Evolutionary conservation across 2,888 invertebrate species (phyloP), one percentile per base, ranked within the genome.

Genomic region (Lepidochrysops patricia): DNA sequence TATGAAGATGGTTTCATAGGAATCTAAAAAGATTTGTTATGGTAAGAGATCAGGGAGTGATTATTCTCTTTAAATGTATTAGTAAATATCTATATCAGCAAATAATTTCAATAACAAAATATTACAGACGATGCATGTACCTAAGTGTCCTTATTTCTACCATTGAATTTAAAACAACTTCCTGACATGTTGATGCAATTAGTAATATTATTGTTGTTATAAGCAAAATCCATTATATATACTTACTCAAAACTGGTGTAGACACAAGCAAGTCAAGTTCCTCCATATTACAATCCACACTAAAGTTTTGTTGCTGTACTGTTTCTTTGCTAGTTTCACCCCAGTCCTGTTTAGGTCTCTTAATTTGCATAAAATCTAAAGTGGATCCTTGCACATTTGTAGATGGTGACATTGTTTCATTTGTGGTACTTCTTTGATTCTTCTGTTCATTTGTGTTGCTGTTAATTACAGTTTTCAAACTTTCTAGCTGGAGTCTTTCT

Each of bases 401-500:
- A 9, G 68, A 69, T 4, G 67, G 67, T 3, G 61, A 50, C 25
- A 48, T 13, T 15, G 64, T 57, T 19, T 60, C 57, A 1, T 29
- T 19, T 15, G 37, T 23, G 25, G 43, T 48, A 5, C 48, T 35
- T 27, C 7, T 2, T 25, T 54, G 35, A 56, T 23, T 54, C 13
- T 37, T 61, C 9, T 1, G n/a, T 26, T 50, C 61, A 49, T 37
- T 60, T 50, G 23, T 32, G 6, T 23, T 29, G 60, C 57, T 61
- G 60, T 63, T 65, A 3, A 70, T 12, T 50, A 65, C 61, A 3
- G 69, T 62, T 63, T 76, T 76, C 58, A 79, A 64, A 62, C 78
- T 79, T 63, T 86, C 82, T 25, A 86, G 66, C 34, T 86, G 82
- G 2, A 86, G 66, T 61, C 77, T 72, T 70, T 88, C 87, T 27